These are phyloP conservation scores for Centroberyx gerrardi DNA, from an alignment of 2,797 vertebrate species.

Conservation along the genomic window DNA sequence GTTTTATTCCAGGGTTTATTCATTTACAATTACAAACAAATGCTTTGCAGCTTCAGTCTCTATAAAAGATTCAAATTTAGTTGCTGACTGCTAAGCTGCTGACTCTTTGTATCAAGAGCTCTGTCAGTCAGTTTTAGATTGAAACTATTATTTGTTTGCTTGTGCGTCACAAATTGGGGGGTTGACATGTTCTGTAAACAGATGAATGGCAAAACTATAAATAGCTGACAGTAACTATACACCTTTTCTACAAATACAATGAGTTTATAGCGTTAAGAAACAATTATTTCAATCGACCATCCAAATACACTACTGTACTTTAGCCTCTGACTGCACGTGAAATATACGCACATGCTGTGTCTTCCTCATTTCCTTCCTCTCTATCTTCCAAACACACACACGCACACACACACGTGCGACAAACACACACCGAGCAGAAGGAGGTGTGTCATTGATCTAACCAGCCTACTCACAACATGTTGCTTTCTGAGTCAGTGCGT, in stretches of 20 bases:
- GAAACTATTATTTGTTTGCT: not conserved
- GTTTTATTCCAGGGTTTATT: too few relatives aligned
- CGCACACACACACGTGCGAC: conserved; percentile 4
- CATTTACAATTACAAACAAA: not conserved
- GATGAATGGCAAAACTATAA: not conserved
- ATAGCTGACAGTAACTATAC: not conserved
- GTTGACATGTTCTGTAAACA: not conserved
- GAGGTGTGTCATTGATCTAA: conserved; percentile 34
- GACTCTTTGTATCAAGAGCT: too few relatives aligned
- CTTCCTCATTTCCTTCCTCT: not conserved
- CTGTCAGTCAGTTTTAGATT: not conserved
- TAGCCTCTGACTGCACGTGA: not conserved
- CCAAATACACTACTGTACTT: not conserved
- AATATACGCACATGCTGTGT: not conserved
- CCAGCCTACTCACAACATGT: conserved; percentile 46
- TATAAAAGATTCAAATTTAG: not conserved
- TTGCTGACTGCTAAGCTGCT: not conserved
- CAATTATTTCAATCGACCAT: not conserved
- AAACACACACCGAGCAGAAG: conserved; percentile 33
- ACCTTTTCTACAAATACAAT: not conserved
- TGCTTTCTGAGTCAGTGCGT: conserved; percentile 36
- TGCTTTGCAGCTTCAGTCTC: not conserved
- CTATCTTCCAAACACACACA: not conserved
- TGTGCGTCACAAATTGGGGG: fast-evolving
- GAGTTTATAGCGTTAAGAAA: not conserved